A percentile compares a stretch with the other conserved stretches of the same genome.
Evolutionary conservation across 2,113 vertebrate genomes (phyloP).

Genomic region (Porphyrio hochstetteri): DNA sequence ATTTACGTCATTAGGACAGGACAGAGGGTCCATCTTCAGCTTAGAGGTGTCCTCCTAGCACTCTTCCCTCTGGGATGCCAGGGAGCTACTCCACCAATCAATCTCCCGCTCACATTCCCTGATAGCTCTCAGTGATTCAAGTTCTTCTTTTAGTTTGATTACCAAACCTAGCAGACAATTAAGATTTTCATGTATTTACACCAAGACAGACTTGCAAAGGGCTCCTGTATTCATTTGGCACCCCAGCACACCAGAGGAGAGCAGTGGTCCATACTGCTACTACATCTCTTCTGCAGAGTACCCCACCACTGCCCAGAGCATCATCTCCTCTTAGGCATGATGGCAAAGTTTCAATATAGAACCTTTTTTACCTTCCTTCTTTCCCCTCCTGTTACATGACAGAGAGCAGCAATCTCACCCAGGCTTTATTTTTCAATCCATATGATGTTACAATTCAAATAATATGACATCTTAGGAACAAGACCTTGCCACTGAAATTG

Average conservation of each 20-base stretch:
- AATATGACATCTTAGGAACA: neutral
- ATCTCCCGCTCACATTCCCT: too few relatives aligned
- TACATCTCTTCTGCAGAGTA: neutral
- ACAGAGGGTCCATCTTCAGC: too few relatives aligned
- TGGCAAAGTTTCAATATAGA: neutral
- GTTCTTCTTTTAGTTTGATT: too few relatives aligned
- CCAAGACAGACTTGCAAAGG: accelerated
- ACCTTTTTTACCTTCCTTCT: neutral
- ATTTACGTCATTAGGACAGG: too few relatives aligned
- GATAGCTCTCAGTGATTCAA: too few relatives aligned
- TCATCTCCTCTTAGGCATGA: neutral
- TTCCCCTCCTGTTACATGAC: neutral
- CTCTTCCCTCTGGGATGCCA: too few relatives aligned
- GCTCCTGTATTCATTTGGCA: neutral
- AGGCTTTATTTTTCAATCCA: neutral
- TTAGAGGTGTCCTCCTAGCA: too few relatives aligned
- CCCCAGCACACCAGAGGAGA: neutral
- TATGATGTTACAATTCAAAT: neutral
- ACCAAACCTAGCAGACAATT: too few relatives aligned
- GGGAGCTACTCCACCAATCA: too few relatives aligned
- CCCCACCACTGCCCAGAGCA: neutral
- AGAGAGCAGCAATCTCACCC: neutral
- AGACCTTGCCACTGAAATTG: neutral
- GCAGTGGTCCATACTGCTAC: neutral
- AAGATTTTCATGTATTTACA: neutral